Conservation (phyloP, 2,888 invertebrate species). For the Coronaproctus castanopsis region DNA sequence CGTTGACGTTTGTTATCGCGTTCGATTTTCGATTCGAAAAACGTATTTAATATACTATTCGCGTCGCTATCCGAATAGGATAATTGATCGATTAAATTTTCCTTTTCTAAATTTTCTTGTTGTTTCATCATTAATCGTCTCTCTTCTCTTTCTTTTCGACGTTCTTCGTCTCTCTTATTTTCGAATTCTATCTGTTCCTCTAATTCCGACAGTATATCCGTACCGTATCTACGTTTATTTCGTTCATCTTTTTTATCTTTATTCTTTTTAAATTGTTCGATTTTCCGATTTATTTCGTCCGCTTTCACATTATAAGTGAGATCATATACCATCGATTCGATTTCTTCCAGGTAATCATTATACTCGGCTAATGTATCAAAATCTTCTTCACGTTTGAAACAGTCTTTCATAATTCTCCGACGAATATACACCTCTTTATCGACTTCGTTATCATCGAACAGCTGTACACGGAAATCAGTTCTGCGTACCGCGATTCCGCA, state of each 20-base stretch:
- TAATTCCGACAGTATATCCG: slow-evolving; percentile 35
- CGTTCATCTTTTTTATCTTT: slow-evolving; percentile 72
- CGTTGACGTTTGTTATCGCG: background rate
- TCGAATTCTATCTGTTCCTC: slow-evolving; percentile 68
- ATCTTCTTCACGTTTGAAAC: slow-evolving; percentile 88
- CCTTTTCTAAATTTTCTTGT: slow-evolving; percentile 66
- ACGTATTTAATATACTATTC: slow-evolving; percentile 62
- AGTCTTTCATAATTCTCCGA: slow-evolving; percentile 67
- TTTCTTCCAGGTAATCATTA: slow-evolving; percentile 90
- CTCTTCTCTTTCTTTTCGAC: slow-evolving; percentile 48
- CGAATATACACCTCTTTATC: slow-evolving; percentile 96
- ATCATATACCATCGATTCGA: slow-evolving; percentile 80
- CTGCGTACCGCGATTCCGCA: slow-evolving; percentile 72
- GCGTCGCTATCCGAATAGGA: slow-evolving; percentile 85
- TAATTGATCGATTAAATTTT: slow-evolving; percentile 82
- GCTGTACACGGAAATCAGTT: slow-evolving; percentile 77
- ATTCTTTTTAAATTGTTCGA: slow-evolving; percentile 77
- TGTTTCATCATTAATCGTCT: slow-evolving; percentile 49
- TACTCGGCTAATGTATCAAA: slow-evolving; percentile 63
- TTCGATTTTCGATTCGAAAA: slow-evolving; percentile 30
- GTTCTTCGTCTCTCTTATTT: slow-evolving; percentile 50
- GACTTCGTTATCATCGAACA: slow-evolving; percentile 88
- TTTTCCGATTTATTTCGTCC: slow-evolving; percentile 66
- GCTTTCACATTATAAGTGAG: slow-evolving; percentile 74
- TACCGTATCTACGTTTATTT: slow-evolving; percentile 54